Conservation (phyloP, 1,140 invertebrate species). For the Cyclina sinensis region DNA sequence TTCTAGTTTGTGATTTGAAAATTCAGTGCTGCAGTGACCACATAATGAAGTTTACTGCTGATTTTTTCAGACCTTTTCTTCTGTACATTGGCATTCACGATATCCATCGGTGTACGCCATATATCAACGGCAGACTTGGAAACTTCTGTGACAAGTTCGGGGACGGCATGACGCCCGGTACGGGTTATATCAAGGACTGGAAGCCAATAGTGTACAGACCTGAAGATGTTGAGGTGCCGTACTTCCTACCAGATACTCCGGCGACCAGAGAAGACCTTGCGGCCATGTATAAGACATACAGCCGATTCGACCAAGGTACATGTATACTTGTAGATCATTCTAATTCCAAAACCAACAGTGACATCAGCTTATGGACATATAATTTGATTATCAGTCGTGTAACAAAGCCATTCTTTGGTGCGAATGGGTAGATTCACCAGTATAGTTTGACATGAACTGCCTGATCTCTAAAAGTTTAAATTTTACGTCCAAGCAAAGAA, state of each 20-base stretch:
- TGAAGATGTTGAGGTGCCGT: constrained; percentile 93
- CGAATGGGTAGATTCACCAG: too few species aligned
- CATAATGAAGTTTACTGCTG: too few species aligned
- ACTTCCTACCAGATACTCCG: constrained; percentile 94
- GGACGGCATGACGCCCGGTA: constrained; percentile 91
- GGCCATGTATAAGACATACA: constrained; percentile 95
- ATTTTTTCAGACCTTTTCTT: constrained; percentile 92
- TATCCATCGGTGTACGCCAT: constrained; percentile 91
- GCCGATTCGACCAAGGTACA: constrained; percentile 94
- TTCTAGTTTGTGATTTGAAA: too few species aligned
- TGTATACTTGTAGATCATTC: too few species aligned
- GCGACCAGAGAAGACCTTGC: constrained; percentile 93
- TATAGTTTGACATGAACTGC: too few species aligned
- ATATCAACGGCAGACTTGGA: constrained; percentile 92
- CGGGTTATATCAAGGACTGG: constrained; percentile 95
- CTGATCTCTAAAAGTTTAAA: too few species aligned
- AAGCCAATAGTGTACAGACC: constrained; percentile 94
- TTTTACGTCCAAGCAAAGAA: too few species aligned
- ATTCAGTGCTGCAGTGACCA: too few species aligned
- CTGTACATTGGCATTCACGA: constrained; percentile 95
- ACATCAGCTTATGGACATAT: too few species aligned
- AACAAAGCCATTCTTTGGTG: too few species aligned
- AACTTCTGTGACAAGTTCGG: constrained; percentile 96
- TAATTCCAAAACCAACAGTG: too few species aligned
- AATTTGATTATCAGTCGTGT: too few species aligned